Evolutionary conservation across 2,113 vertebrate genomes (phyloP).

Genomic region (Donacobius atricapilla): DNA sequence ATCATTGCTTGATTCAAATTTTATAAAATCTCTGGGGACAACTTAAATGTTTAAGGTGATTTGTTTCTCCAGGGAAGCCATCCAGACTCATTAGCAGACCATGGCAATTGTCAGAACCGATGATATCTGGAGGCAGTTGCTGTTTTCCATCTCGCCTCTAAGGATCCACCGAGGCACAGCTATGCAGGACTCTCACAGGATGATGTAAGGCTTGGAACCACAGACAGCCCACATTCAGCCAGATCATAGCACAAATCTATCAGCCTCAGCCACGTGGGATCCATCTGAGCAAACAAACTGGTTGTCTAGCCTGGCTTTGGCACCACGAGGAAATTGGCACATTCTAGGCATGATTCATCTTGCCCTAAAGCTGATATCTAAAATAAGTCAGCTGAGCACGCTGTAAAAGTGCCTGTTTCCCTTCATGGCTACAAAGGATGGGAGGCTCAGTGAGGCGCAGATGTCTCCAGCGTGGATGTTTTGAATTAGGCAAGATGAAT

Average conservation of each 20-base stretch:
- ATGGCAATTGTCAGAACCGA: neutral
- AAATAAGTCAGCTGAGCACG: conserved; percentile 29
- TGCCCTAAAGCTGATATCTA: conserved; percentile 41
- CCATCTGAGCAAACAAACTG: conserved; percentile 45
- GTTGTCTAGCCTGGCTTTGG: conserved; percentile 54
- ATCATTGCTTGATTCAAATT: neutral
- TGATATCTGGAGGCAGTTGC: neutral
- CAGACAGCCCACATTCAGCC: neutral
- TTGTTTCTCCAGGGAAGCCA: neutral
- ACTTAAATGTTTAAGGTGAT: neutral
- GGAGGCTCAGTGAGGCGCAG: conserved; percentile 11
- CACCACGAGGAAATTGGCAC: conserved; percentile 37
- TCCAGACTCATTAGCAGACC: neutral
- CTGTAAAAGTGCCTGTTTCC: conserved; percentile 31
- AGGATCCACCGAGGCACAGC: neutral
- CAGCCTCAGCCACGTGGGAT: conserved; percentile 29
- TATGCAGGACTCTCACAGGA: neutral
- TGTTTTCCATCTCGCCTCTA: neutral
- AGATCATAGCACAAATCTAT: conserved; percentile 14
- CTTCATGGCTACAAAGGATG: neutral
- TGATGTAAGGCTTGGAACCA: conserved; percentile 25
- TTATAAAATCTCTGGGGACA: neutral
- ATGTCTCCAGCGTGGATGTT: conserved; percentile 5
- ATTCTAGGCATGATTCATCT: conserved; percentile 48
- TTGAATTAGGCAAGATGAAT: conserved; percentile 8